These are phyloP conservation scores for Lepidurus couesii DNA, from an alignment of 1,140 invertebrate genomes.

Conservation along the genomic window DNA sequence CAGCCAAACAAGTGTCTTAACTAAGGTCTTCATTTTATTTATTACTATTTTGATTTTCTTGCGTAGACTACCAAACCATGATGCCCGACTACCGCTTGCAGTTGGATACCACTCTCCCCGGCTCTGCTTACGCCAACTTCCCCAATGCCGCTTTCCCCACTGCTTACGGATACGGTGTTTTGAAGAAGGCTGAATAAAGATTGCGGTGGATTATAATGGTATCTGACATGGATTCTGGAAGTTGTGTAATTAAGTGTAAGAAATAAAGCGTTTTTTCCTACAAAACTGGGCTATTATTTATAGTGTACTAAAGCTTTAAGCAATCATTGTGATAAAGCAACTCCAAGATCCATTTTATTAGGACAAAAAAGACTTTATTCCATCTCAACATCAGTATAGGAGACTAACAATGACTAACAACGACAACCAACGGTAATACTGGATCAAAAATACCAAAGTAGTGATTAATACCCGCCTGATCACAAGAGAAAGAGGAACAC, in stretches of 20 bases:
- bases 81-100: conserved; percentile 21
- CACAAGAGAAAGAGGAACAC: not conserved
- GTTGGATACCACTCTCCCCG: conserved; percentile 23
- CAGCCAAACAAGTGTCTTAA: not conserved
- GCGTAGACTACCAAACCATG: not conserved
- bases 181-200: conserved; percentile 27
- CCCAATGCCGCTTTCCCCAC: conserved; percentile 23
- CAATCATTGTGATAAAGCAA: not conserved
- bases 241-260: conserved; percentile 14
- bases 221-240: conserved; percentile 11
- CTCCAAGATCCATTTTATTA: no score
- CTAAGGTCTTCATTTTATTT: not conserved
- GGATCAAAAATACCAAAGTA: no score
- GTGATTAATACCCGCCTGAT: no score
- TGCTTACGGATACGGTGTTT: conserved; percentile 24
- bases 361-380: no score
- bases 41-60: not conserved
- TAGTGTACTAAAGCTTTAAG: not conserved
- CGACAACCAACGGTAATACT: no score
- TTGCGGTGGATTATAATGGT: not conserved
- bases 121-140: conserved; percentile 26
- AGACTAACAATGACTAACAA: no score
- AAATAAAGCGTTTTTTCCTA: conserved; percentile 1
- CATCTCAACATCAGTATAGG: no score
- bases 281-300: not conserved